Evolutionary conservation across 2,888 invertebrate species (phyloP).

Genomic region (Drosophila mercatorum): DNA sequence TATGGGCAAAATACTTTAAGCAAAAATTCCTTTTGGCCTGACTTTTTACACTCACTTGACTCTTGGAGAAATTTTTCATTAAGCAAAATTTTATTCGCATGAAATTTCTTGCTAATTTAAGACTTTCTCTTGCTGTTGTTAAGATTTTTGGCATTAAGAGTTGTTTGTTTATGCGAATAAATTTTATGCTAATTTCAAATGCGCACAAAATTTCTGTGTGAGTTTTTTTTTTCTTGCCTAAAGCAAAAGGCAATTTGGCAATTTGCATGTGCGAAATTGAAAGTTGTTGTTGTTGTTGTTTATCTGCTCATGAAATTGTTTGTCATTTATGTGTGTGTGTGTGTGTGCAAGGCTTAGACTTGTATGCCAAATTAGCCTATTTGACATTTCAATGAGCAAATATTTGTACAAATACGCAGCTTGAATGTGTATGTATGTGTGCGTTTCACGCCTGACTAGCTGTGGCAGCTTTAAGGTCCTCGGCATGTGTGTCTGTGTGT

Average conservation of each 20-base stretch:
- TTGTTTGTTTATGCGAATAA: slow-evolving; percentile 10
- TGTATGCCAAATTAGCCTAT: slow-evolving; percentile 75
- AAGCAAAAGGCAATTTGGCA: slow-evolving; percentile 42
- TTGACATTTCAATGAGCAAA: slow-evolving; percentile 76
- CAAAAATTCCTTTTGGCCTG: background rate
- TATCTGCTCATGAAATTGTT: slow-evolving; percentile 56
- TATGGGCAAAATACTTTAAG: background rate
- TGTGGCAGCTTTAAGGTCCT: slow-evolving; percentile 37
- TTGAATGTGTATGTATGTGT: background rate
- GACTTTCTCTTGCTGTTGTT: background rate
- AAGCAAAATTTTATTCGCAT: background rate
- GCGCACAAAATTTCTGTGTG: slow-evolving; percentile 26
- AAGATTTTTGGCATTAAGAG: slow-evolving; percentile 4
- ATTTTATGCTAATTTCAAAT: slow-evolving; percentile 62
- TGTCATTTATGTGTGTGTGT: slow-evolving; percentile 44
- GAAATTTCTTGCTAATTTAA: background rate
- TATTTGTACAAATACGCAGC: slow-evolving; percentile 53
- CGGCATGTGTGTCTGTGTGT: background rate
- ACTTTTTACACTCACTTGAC: too few relatives aligned
- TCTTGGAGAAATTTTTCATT: background rate
- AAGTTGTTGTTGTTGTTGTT: slow-evolving; percentile 18
- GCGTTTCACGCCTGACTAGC: slow-evolving; percentile 37
- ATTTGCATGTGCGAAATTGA: slow-evolving; percentile 56
- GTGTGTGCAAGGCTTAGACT: slow-evolving; percentile 45
- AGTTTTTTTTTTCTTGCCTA: slow-evolving; percentile 6